phyloP scores from a whole-genome alignment of 2,797 vertebrate genomes.

The Naso thynnoides region DNA sequence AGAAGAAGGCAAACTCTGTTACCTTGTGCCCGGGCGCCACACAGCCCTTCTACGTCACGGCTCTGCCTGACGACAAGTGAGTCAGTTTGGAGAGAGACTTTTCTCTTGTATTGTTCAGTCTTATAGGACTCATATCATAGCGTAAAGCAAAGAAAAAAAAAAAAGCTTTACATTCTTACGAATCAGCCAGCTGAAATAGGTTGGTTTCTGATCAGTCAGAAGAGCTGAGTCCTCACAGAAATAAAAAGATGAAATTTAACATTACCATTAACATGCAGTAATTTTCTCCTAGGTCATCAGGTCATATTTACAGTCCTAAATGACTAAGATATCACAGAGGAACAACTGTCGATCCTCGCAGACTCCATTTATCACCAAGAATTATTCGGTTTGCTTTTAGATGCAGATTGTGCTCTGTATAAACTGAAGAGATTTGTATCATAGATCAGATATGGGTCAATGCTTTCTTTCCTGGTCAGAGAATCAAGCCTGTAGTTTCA shows the following conservation, averaged over 20 bases:
- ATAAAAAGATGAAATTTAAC: not conserved
- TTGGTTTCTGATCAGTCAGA: not conserved
- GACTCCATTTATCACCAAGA: not conserved
- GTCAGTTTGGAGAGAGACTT: slow-evolving; percentile 59
- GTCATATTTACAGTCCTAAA: not conserved
- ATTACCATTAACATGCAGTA: not conserved
- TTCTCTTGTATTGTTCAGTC: not conserved
- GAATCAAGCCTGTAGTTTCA: not conserved
- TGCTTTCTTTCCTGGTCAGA: not conserved
- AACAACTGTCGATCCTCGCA: not conserved
- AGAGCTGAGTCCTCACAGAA: not conserved
- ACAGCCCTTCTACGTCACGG: slow-evolving; percentile 93
- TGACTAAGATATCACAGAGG: not conserved
- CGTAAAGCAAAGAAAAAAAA: not conserved
- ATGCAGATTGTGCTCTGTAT: not conserved
- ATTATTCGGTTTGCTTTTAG: not conserved
- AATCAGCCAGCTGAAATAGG: not conserved
- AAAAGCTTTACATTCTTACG: not conserved
- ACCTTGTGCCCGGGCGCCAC: slow-evolving; percentile 90
- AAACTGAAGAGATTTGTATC: not conserved
- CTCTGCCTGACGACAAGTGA: slow-evolving; percentile 98
- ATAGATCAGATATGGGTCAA: not conserved
- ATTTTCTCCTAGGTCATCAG: not conserved
- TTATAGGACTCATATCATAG: not conserved
- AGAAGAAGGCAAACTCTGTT: slow-evolving; percentile 95